Conservation (phyloP, 2,113 vertebrate genomes). For the Carlito syrichta region DNA sequence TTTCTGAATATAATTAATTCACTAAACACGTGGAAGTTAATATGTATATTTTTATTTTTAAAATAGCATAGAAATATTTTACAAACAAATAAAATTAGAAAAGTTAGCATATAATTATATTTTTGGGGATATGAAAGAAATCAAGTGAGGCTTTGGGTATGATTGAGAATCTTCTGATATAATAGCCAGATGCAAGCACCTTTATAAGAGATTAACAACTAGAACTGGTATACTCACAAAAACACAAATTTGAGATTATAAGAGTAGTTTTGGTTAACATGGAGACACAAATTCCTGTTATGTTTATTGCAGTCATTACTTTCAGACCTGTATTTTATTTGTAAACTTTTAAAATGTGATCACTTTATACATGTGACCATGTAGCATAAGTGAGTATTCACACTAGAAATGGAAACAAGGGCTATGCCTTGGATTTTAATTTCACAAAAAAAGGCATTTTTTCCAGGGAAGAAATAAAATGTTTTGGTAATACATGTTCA, state of each 20-base stretch:
- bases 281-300: background rate
- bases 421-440: background rate
- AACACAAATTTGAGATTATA: background rate
- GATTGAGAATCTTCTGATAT: background rate
- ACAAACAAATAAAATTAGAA: background rate
- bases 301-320: background rate
- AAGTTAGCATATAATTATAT: background rate
- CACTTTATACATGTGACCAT: background rate
- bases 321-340: background rate
- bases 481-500: background rate
- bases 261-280: background rate
- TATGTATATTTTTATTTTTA: background rate
- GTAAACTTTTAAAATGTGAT: constrained; percentile 18
- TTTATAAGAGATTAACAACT: background rate
- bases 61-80: background rate
- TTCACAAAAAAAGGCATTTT: background rate
- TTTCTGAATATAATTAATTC: background rate
- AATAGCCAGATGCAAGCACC: background rate
- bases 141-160: background rate
- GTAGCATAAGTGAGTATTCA: background rate
- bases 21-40: background rate
- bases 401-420: background rate
- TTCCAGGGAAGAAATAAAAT: background rate
- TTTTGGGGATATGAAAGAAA: background rate
- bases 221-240: background rate